These are phyloP conservation scores for Andrena chrysosceles DNA, from an alignment of 2,888 invertebrate genomes.

Conservation along the genomic window DNA sequence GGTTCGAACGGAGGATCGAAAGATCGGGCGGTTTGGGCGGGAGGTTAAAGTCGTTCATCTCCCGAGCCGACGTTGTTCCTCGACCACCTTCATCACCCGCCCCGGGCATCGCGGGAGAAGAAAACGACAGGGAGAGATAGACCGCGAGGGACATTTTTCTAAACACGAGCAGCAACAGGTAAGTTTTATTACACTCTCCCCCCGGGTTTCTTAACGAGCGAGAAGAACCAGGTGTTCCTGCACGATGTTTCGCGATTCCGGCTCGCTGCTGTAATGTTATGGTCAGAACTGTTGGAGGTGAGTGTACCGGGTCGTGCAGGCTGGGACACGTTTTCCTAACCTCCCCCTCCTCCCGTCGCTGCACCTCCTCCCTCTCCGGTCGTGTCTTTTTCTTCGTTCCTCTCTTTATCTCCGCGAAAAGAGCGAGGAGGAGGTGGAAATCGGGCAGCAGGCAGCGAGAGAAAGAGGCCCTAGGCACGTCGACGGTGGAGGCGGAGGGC, in stretches of 20 bases:
- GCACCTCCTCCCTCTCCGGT: conserved; percentile 14
- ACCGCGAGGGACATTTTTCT: conserved; percentile 34
- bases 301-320: conserved; percentile 83
- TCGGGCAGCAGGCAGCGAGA: conserved; percentile 29
- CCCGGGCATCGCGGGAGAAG: neutral
- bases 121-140: neutral
- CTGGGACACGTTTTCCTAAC: conserved; percentile 83
- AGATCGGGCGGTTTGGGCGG: neutral
- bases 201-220: conserved; percentile 32
- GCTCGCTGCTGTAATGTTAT: conserved; percentile 77
- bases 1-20: neutral
- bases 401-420: conserved; percentile 57
- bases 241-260: conserved; percentile 49
- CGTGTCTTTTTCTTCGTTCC: conserved; percentile 55
- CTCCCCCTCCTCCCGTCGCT: conserved; percentile 43
- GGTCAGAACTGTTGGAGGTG: conserved; percentile 78
- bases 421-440: conserved; percentile 47
- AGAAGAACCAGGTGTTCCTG: conserved; percentile 61
- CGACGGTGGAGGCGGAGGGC: conserved; percentile 27
- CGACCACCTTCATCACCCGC: neutral
- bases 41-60: neutral
- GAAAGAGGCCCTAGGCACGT: conserved; percentile 35
- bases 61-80: neutral
- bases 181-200: conserved; percentile 51
- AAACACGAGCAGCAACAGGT: conserved; percentile 56